Percentiles rank a stretch among this genome's conserved stretches.
These are phyloP conservation scores for Odobenus rosmarus DNA, from an alignment of 2,113 vertebrate genomes.

Conservation along the genomic window DNA sequence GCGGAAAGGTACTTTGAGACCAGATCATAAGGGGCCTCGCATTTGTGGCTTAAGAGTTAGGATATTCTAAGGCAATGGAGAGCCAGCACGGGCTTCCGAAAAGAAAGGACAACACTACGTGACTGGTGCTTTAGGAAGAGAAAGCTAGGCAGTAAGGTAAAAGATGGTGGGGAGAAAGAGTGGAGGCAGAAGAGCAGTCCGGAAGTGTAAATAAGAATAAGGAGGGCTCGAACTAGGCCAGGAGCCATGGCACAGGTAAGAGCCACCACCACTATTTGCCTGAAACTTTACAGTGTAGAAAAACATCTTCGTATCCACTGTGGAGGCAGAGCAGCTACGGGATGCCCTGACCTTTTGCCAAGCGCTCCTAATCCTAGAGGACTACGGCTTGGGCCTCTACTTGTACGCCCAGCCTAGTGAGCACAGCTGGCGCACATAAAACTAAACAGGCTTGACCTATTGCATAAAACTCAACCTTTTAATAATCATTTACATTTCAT, in stretches of 20 bases:
- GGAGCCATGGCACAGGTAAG: background rate
- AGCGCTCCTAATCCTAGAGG: background rate
- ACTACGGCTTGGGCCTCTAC: background rate
- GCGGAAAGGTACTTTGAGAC: conserved; percentile 24
- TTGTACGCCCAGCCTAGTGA: conserved; percentile 17
- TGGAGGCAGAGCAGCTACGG: background rate
- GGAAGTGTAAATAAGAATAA: conserved; percentile 19
- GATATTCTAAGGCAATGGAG: background rate
- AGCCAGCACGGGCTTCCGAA: background rate
- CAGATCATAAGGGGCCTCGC: background rate
- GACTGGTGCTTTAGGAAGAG: conserved; percentile 6
- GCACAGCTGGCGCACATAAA: background rate
- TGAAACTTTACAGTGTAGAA: conserved; percentile 5
- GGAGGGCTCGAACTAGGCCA: background rate
- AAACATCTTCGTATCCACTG: background rate
- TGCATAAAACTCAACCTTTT: conserved; percentile 30
- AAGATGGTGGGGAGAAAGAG: background rate
- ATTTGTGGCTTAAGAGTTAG: conserved; percentile 18
- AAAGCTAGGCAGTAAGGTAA: conserved; percentile 37
- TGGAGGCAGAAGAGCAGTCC: background rate
- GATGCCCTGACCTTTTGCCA: background rate
- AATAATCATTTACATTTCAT: conserved; percentile 44
- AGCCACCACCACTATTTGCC: background rate
- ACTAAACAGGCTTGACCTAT: background rate
- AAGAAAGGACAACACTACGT: conserved; percentile 17